These are phyloP conservation scores for Lordiphosa collinella DNA, from an alignment of 1,140 invertebrate genomes.

Conservation along the genomic window DNA sequence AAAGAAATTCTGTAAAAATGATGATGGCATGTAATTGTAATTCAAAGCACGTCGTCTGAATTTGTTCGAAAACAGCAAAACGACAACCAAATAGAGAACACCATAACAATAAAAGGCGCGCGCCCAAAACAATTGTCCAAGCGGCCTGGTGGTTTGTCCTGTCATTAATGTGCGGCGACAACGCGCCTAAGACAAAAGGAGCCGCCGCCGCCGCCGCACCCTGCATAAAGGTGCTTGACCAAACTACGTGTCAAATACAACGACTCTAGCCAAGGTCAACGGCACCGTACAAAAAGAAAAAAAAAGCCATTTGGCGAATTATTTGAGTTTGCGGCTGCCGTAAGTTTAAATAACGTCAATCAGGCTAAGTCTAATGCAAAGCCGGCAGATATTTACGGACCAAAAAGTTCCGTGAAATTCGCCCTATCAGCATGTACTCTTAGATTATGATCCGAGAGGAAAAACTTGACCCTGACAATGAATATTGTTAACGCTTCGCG, in stretches of 20 bases:
- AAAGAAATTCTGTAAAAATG: constrained; percentile 30
- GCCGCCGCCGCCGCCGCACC: constrained; percentile 12
- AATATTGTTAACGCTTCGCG: constrained; percentile 42
- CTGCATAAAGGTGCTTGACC: too few relatives aligned
- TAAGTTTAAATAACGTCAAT: constrained; percentile 76
- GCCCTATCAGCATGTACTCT: constrained; percentile 54
- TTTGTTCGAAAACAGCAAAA: constrained; percentile 69
- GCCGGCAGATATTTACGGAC: constrained; percentile 50
- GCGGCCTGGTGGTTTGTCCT: constrained; percentile 10
- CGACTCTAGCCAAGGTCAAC: constrained; percentile 43
- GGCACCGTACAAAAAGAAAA: background rate
- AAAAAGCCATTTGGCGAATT: constrained; percentile 73
- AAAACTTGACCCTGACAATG: constrained; percentile 65
- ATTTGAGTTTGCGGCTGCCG: constrained; percentile 68
- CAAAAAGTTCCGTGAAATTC: constrained; percentile 55
- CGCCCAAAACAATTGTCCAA: constrained; percentile 59
- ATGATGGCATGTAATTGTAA: constrained; percentile 59
- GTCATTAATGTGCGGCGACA: constrained; percentile 62
- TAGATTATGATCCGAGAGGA: constrained; percentile 26
- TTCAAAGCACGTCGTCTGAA: constrained; percentile 69
- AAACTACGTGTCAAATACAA: constrained; percentile 35
- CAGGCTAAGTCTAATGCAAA: constrained; percentile 35
- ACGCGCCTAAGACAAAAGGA: constrained; percentile 47
- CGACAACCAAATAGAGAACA: constrained; percentile 55
- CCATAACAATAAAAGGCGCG: constrained; percentile 67